Percentiles rank a stretch among this genome's conserved stretches.
These are phyloP conservation scores for Epirrhoe tristata DNA, from an alignment of 2,888 invertebrate genomes.

Conservation along the genomic window DNA sequence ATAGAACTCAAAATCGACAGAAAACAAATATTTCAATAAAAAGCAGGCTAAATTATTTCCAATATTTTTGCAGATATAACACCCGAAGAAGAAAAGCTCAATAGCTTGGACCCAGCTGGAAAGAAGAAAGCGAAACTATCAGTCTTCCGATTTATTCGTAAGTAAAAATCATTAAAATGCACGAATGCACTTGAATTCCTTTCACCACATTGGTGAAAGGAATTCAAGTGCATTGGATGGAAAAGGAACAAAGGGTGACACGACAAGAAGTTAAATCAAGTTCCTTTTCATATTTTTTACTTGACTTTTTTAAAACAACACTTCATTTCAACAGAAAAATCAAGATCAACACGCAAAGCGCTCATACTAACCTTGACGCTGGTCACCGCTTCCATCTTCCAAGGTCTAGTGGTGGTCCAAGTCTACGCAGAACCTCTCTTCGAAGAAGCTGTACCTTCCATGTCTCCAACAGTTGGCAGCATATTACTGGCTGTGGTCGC, in stretches of 20 bases:
- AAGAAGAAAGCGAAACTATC: conserved; percentile 53
- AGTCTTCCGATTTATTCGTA: conserved; percentile 62
- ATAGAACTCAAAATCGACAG: no score
- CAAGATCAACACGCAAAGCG: conserved; percentile 61
- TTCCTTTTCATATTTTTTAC: background rate
- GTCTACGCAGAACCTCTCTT: conserved; percentile 72
- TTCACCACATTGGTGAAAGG: background rate
- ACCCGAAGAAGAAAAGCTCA: conserved; percentile 52
- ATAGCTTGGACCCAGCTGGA: conserved; percentile 20
- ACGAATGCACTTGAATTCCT: background rate
- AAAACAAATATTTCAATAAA: no score
- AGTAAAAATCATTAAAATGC: conserved; percentile 41
- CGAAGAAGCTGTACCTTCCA: conserved; percentile 59
- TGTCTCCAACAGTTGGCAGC: conserved; percentile 62
- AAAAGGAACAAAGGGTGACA: no score
- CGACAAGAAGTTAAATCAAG: no score
- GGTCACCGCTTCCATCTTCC: conserved; percentile 61
- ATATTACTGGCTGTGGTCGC: conserved; percentile 58
- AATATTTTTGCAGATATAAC: no score
- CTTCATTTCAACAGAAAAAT: conserved; percentile 59
- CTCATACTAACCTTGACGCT: conserved; percentile 54
- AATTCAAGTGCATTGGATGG: no score
- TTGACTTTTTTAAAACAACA: background rate
- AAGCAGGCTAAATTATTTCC: no score
- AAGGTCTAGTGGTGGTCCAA: conserved; percentile 68